Conservation (phyloP, 2,888 invertebrate species). For the Anarsia innoxiella region DNA sequence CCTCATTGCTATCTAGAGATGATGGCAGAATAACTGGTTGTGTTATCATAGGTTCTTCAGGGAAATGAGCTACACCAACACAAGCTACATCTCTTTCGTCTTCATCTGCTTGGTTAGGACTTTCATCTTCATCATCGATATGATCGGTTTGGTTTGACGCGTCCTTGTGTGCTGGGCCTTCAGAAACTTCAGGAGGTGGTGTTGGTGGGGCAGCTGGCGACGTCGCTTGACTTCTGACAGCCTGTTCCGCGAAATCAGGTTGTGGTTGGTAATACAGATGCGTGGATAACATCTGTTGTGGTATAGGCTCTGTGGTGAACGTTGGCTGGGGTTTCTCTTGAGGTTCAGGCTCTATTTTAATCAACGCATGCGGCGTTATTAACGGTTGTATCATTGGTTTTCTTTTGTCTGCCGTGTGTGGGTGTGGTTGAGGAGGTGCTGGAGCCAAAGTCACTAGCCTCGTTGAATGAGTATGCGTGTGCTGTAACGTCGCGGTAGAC, state of each 20-base stretch:
- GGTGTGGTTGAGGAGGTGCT: conserved; percentile 63
- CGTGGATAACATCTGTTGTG: conserved; percentile 69
- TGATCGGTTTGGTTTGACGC: conserved; percentile 90
- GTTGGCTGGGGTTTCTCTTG: conserved; percentile 60
- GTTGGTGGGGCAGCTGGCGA: conserved; percentile 77
- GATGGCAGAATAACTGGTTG: conserved; percentile 32
- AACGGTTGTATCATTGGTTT: conserved; percentile 68
- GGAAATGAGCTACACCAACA: conserved; percentile 64
- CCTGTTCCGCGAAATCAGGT: conserved; percentile 53
- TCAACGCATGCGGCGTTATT: conserved; percentile 70
- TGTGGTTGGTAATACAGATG: conserved; percentile 73
- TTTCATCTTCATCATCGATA: conserved; percentile 81
- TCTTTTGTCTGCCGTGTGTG: conserved; percentile 48
- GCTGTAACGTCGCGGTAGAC: conserved; percentile 78
- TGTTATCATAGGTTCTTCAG: conserved; percentile 39
- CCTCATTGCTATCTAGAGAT: conserved; percentile 53
- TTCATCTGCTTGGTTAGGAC: conserved; percentile 61
- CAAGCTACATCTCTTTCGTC: conserved; percentile 63
- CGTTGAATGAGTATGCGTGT: conserved; percentile 81
- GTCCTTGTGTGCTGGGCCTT: conserved; percentile 81
- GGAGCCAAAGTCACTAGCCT: conserved; percentile 79
- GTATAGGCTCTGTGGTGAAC: conserved; percentile 64
- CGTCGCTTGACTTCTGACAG: conserved; percentile 72
- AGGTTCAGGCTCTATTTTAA: conserved; percentile 83
- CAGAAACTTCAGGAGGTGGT: conserved; percentile 69